These are phyloP conservation scores for Caenorhabditis sp. DNA, from an alignment of 2,888 invertebrate genomes.

Conservation along the genomic window DNA sequence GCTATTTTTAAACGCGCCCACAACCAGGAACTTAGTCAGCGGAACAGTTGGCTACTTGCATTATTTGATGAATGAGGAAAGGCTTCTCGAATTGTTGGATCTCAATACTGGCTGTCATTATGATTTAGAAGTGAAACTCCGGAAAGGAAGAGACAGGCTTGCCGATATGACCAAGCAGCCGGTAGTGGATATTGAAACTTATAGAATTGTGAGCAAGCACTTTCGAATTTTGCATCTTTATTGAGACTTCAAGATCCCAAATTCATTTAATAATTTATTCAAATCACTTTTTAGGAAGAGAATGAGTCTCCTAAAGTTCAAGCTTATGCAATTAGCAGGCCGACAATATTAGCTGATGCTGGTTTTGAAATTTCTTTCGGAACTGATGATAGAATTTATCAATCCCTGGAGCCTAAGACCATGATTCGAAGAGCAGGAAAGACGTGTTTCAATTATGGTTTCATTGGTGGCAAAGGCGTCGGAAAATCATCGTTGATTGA, in stretches of 20 bases:
- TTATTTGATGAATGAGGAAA: constrained; percentile 66
- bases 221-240: too few relatives aligned
- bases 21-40: constrained; percentile 60
- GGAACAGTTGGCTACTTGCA: constrained; percentile 66
- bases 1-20: constrained; percentile 59
- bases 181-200: constrained; percentile 31
- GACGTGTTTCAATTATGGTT: constrained; percentile 68
- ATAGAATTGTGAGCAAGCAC: constrained; percentile 27
- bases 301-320: constrained; percentile 18
- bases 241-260: background rate
- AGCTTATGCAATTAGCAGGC: constrained; percentile 50
- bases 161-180: constrained; percentile 4
- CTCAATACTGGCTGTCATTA: constrained; percentile 64
- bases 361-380: constrained; percentile 70
- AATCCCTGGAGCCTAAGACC: constrained; percentile 63
- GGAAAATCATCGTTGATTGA: constrained; percentile 68
- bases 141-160: constrained; percentile 41
- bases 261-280: background rate
- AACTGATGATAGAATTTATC: constrained; percentile 66
- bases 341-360: constrained; percentile 67
- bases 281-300: constrained; percentile 10
- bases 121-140: constrained; percentile 55
- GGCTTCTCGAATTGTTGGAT: constrained; percentile 57
- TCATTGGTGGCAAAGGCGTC: constrained; percentile 63
- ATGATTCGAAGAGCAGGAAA: constrained; percentile 63